Conservation (phyloP, 2,888 invertebrate species). For the Noctua comes region DNA sequence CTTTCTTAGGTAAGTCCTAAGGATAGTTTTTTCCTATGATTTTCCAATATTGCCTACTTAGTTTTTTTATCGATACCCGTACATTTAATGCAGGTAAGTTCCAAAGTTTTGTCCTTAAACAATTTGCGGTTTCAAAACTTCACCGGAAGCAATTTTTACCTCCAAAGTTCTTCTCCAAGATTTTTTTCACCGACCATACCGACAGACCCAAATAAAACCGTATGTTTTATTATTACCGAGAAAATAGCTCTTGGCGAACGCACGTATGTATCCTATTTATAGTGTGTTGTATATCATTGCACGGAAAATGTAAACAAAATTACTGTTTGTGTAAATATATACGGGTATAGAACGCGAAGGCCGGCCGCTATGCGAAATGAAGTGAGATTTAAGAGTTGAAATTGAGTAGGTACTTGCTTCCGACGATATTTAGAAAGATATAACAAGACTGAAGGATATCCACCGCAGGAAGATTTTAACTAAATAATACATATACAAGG, state of each 20-base stretch:
- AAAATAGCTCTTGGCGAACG: conserved; percentile 74
- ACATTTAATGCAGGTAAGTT: background rate
- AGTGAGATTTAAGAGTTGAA: conserved; percentile 44
- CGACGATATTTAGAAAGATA: background rate
- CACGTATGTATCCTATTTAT: conserved; percentile 72
- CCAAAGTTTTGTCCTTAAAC: background rate
- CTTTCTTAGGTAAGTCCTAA: too few relatives aligned
- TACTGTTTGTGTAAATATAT: conserved; percentile 80
- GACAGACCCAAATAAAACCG: conserved; percentile 63
- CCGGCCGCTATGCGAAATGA: conserved; percentile 60
- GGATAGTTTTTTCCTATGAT: background rate
- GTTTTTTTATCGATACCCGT: background rate
- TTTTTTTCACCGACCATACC: conserved; percentile 32
- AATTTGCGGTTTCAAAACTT: background rate
- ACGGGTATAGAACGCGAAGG: conserved; percentile 62
- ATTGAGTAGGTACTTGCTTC: conserved; percentile 9
- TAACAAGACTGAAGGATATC: background rate
- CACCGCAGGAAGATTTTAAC: background rate
- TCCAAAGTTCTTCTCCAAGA: background rate
- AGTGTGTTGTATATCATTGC: conserved; percentile 78
- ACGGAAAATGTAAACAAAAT: conserved; percentile 82
- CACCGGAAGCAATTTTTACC: background rate
- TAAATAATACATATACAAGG: too few relatives aligned
- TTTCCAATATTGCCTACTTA: background rate
- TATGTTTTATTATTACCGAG: conserved; percentile 68